phyloP scores from a whole-genome alignment of 2,113 vertebrate genomes.

The Corydoras maculifer region DNA sequence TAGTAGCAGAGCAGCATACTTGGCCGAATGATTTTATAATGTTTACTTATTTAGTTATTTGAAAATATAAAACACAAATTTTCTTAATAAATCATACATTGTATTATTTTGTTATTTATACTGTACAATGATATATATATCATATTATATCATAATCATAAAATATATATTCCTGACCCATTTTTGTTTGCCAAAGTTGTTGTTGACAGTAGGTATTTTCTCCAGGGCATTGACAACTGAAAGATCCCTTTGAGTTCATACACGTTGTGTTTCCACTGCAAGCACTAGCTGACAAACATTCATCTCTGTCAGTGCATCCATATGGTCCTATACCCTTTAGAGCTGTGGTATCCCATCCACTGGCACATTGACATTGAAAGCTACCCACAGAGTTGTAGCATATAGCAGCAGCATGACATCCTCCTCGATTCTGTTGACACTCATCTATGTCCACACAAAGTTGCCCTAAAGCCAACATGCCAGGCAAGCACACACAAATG shows the following conservation, averaged over 20 bases:
- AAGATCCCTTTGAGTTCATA: slow-evolving; percentile 61
- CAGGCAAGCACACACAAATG: slow-evolving; percentile 57
- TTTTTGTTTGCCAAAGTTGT: slow-evolving; percentile 20
- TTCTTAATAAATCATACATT: neutral
- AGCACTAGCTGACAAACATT: slow-evolving; percentile 53
- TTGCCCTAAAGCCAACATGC: slow-evolving; percentile 56
- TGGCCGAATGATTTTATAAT: neutral
- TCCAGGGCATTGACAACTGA: slow-evolving; percentile 58
- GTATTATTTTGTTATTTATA: neutral
- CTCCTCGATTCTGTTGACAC: slow-evolving; percentile 55
- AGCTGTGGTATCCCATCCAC: slow-evolving; percentile 55
- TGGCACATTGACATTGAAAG: slow-evolving; percentile 60
- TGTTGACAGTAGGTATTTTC: slow-evolving; percentile 43
- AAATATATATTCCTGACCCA: slow-evolving; percentile 46
- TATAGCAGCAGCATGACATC: slow-evolving; percentile 60
- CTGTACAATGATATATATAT: slow-evolving; percentile 11
- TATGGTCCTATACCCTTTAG: slow-evolving; percentile 44
- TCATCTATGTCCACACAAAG: slow-evolving; percentile 68
- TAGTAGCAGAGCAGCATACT: no score
- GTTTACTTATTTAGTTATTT: neutral
- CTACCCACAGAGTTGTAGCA: slow-evolving; percentile 64
- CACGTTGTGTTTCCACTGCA: slow-evolving; percentile 57
- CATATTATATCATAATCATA: no score
- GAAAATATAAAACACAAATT: neutral
- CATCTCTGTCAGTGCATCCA: slow-evolving; percentile 64